Base-by-base conservation (phyloP, 2,797 vertebrate species). In the Coluber constrictor region DNA sequence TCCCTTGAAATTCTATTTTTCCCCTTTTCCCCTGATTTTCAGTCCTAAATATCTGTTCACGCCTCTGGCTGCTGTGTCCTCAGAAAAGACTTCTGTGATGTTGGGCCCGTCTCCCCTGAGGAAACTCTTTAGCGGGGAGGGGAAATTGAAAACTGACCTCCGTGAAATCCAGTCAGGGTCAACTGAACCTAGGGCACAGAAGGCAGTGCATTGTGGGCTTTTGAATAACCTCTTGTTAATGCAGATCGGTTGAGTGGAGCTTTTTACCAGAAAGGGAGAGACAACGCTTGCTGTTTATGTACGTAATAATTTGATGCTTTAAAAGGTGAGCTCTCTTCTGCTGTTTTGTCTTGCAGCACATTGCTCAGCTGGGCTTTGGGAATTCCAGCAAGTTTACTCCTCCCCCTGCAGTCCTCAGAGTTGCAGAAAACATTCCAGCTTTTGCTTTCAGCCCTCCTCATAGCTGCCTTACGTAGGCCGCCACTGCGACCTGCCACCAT, bases 201-300 rank as follows among this genome's bases (percentile, higher is more conserved):
- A 89, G 88, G 47, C 56, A 61, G 88, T 89, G 27, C 70, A 83
- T 70, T 59, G 92, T 83, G 56, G 92, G 87, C 89, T 90, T 86
- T 57, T 90, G 92, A 90, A 93, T 90, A 90, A 87, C 92, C 86
- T 93, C 92, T 93, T 93, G 92, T 90, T 87, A 83, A 93, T 93
- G 60, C 89, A 90, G 89, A 93, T 90, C 89, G 79, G 32, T 61
- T 93, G 92, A 93, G 89, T 87, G 89, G 92, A 90, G 89, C 79
- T 90, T 90, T 92, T 93, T 93, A 89, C 92, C 92, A 93, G 92
- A 93, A 93, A 90, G 89, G 25, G 89, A 93, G 59, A 86, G 89
- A 87, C 92, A 90, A 90, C 89, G 89, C 79, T 90, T 93, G 89
- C 79, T 90, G 92, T 90, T 93, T 93, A 90, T 90, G 89, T 93